Conservation (phyloP, 2,113 vertebrate species). For the Callithrix jacchus region DNA sequence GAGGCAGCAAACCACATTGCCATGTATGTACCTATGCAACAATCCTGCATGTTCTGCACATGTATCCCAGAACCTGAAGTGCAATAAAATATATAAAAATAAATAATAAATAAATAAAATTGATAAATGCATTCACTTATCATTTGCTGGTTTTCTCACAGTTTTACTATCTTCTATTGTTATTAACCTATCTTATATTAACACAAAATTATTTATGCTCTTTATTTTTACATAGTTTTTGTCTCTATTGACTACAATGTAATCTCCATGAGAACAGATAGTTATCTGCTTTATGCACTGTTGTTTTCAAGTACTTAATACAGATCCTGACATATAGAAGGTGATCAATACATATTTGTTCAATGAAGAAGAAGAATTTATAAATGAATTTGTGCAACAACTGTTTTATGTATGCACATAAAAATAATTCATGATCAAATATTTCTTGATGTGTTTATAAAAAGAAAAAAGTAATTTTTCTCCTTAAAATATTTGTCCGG, state of each 20-base stretch:
- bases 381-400: background rate
- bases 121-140: background rate
- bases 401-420: background rate
- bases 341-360: background rate
- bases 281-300: background rate
- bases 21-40: no score
- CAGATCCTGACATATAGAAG: background rate
- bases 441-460: background rate
- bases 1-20: no score
- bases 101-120: background rate
- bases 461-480: background rate
- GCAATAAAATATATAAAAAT: no score
- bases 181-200: background rate
- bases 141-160: background rate
- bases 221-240: background rate
- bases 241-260: background rate
- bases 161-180: background rate
- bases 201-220: background rate
- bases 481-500: background rate
- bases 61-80: no score
- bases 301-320: background rate
- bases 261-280: background rate
- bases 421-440: background rate
- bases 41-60: no score
- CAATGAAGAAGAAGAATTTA: background rate